Base-by-base conservation (phyloP, 2,888 invertebrate species). In the Drosophila planitibia region DNA sequence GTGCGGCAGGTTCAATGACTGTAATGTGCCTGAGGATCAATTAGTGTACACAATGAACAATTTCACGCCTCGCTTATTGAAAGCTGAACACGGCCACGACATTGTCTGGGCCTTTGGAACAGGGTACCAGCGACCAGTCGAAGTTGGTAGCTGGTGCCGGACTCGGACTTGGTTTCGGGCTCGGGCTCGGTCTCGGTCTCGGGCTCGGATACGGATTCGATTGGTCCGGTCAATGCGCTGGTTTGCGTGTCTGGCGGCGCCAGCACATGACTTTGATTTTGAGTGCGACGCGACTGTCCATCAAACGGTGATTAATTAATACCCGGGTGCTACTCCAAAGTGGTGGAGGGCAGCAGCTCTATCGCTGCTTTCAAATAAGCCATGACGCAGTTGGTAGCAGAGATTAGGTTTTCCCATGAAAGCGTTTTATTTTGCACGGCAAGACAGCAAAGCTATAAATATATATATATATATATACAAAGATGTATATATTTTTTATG, bases 31-130 rank as follows among this genome's bases (percentile, higher is more conserved):
- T 69, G 41, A 68, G 72, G 67, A 73, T 52, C 81, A 70, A 76
- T 81, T 83, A 76, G 65, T 67, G 70, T 51, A 52, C 67, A 79
- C 47, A 47, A 47, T 63, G 64, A 65, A 53, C 61, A 58, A 81
- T 72, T 81, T 83, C 57, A 76, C 57, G 81, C 58, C 70, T 75
- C 80, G 65, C 59, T 74, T 74, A 74, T 80, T 44, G 54, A 59
- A 32, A 52, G 55, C 44, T 37, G 33, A 55, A 25, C 19, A 35
- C 22, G 16, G 25, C 7, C 47, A 47, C 47, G 4, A 22, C 19
- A 41, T 12, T 22, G 33, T 16, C 7, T 44, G 14, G 10, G 19
- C 14, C 3, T 12, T 28, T 19, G 12, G 12, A 33, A 16, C 55
- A 41, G 32, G n/a, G 16, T 22, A 16, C 14, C 14, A 32, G 32